Conservation (phyloP, 2,888 invertebrate species). For the Yponomeuta evonymella region DNA sequence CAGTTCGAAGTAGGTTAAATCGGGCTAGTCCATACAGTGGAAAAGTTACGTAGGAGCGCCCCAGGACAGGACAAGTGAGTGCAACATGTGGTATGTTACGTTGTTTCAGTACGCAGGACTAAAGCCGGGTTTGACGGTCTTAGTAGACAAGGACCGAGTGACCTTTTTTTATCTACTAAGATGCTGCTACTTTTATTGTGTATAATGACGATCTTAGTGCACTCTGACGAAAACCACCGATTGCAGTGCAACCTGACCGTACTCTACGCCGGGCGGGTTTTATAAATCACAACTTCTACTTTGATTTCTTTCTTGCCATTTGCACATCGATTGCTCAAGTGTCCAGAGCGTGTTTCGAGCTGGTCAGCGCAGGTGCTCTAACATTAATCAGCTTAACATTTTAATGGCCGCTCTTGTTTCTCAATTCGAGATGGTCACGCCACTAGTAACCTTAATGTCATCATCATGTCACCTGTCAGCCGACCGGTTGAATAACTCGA, state of each 20-base stretch:
- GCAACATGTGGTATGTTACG: too few relatives aligned
- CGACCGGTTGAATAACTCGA: constrained; percentile 8
- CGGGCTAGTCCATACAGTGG: too few relatives aligned
- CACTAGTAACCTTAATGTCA: constrained; percentile 38
- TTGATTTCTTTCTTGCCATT: not conserved
- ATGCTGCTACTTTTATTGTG: too few relatives aligned
- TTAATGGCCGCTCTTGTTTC: constrained; percentile 30
- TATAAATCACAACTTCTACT: not conserved
- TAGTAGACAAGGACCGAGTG: too few relatives aligned
- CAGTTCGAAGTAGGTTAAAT: too few relatives aligned
- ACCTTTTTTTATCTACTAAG: too few relatives aligned
- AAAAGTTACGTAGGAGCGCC: not conserved
- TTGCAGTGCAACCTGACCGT: too few relatives aligned
- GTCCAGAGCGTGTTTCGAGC: not conserved
- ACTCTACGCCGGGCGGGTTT: not conserved
- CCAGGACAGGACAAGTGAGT: too few relatives aligned
- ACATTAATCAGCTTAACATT: constrained; percentile 25
- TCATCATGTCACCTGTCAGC: constrained; percentile 24
- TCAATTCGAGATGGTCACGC: constrained; percentile 21
- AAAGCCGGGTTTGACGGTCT: not conserved
- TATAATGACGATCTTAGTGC: too few relatives aligned
- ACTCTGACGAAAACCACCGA: too few relatives aligned
- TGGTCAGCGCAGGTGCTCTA: not conserved
- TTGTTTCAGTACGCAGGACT: not conserved
- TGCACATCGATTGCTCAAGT: not conserved